Conservation (phyloP, 2,113 vertebrate species). For the Hystrix cristata region DNA sequence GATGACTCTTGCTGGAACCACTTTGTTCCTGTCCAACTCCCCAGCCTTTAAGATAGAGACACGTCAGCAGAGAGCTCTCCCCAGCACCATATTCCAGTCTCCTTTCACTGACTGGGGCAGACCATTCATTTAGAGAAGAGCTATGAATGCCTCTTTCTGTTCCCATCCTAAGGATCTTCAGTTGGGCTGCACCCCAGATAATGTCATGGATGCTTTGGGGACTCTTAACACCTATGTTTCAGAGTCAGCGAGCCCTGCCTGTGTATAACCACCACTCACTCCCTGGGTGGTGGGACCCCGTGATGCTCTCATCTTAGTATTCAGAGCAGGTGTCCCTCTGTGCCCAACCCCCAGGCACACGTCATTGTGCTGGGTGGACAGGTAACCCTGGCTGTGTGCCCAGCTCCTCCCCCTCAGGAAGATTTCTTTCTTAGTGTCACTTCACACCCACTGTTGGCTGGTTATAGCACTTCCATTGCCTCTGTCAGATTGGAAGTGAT, state of each 20-base stretch:
- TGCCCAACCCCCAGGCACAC: neutral
- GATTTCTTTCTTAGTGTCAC: neutral
- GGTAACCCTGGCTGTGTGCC: neutral
- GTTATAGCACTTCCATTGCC: slow-evolving; percentile 67
- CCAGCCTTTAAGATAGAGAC: neutral
- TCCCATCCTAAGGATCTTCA: neutral
- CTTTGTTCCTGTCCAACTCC: neutral
- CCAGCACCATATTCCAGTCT: neutral
- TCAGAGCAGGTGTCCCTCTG: neutral
- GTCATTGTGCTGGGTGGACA: neutral
- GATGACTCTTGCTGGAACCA: neutral
- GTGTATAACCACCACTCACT: neutral
- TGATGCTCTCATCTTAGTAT: neutral
- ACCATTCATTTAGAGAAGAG: slow-evolving; percentile 6
- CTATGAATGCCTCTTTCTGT: neutral
- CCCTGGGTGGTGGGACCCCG: neutral
- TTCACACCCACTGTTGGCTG: neutral
- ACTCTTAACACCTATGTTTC: neutral
- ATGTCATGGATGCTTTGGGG: neutral
- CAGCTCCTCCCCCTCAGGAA: slow-evolving; percentile 34
- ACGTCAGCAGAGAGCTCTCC: neutral
- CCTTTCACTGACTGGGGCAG: neutral
- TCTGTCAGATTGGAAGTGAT: slow-evolving; percentile 78
- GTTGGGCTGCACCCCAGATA: neutral
- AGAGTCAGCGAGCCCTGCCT: neutral